phyloP scores from a whole-genome alignment of 2,113 vertebrate species.

The Pseudorasbora parva region DNA sequence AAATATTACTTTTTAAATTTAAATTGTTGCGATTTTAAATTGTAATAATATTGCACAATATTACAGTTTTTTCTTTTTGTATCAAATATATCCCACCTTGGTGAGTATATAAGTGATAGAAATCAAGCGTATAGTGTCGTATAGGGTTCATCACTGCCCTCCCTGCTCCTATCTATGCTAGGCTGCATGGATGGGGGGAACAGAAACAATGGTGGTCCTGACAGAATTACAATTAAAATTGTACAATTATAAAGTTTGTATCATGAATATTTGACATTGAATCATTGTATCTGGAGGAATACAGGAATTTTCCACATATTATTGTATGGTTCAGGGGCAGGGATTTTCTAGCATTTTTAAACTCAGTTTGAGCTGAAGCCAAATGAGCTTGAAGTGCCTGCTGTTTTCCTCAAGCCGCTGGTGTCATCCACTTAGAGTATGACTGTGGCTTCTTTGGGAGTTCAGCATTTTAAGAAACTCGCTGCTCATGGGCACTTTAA shows the following conservation, averaged over 20 bases:
- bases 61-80: too few relatives aligned
- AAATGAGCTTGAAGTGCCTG: slow-evolving; percentile 36
- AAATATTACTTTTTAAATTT: too few relatives aligned
- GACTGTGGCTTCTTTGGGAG: slow-evolving; percentile 39
- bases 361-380: slow-evolving; percentile 25
- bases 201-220: too few relatives aligned
- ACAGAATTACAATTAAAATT: not conserved
- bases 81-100: too few relatives aligned
- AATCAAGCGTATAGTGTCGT: too few relatives aligned
- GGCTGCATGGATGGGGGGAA: too few relatives aligned
- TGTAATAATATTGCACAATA: too few relatives aligned
- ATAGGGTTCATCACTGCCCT: too few relatives aligned
- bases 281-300: not conserved
- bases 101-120: too few relatives aligned
- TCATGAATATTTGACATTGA: not conserved
- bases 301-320: slow-evolving; percentile 25
- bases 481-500: slow-evolving; percentile 4
- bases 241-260: not conserved
- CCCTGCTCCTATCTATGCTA: too few relatives aligned
- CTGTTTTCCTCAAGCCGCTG: slow-evolving; percentile 25
- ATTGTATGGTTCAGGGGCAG: slow-evolving; percentile 17
- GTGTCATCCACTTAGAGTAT: slow-evolving; percentile 30
- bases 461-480: not conserved
- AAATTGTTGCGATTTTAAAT: too few relatives aligned
- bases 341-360: not conserved